Evolutionary conservation across 2,888 invertebrate genomes (phyloP).

Genomic region (Plebejus anna): DNA sequence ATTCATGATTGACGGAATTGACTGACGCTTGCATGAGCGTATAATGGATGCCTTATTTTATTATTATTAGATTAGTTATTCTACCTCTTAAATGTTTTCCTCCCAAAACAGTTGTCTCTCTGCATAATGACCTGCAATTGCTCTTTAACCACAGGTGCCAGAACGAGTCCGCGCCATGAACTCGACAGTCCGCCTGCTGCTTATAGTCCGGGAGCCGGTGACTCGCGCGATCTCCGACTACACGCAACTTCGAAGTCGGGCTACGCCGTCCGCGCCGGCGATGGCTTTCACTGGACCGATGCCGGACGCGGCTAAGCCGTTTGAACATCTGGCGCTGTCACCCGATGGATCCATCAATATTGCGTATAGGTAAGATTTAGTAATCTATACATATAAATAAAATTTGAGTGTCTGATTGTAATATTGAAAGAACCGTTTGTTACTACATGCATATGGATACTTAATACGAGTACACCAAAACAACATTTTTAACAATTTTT

Average conservation of each 20-base stretch:
- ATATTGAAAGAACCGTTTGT: no score
- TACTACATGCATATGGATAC: no score
- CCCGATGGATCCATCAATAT: slow-evolving; percentile 91
- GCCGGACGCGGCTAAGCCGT: slow-evolving; percentile 79
- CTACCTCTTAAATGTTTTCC: no score
- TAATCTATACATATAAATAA: not conserved
- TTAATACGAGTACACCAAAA: no score
- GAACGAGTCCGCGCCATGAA: slow-evolving; percentile 97
- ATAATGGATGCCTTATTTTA: no score
- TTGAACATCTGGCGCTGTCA: slow-evolving; percentile 90
- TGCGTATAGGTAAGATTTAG: slow-evolving; percentile 80
- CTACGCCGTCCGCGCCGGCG: slow-evolving; percentile 85
- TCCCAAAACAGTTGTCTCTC: no score
- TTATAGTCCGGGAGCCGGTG: slow-evolving; percentile 97
- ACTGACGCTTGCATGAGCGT: no score
- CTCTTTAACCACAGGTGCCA: slow-evolving; percentile 83
- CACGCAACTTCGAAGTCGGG: slow-evolving; percentile 92
- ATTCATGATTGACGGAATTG: no score
- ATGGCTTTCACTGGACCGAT: slow-evolving; percentile 54
- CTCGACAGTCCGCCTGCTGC: slow-evolving; percentile 91
- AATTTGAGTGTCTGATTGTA: no score
- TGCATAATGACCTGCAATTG: no score
- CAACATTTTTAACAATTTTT: no score
- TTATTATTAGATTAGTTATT: no score
- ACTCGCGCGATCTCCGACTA: slow-evolving; percentile 98